These are phyloP conservation scores for Trogon melanurus DNA, from an alignment of 2,113 vertebrate species.

Conservation along the genomic window DNA sequence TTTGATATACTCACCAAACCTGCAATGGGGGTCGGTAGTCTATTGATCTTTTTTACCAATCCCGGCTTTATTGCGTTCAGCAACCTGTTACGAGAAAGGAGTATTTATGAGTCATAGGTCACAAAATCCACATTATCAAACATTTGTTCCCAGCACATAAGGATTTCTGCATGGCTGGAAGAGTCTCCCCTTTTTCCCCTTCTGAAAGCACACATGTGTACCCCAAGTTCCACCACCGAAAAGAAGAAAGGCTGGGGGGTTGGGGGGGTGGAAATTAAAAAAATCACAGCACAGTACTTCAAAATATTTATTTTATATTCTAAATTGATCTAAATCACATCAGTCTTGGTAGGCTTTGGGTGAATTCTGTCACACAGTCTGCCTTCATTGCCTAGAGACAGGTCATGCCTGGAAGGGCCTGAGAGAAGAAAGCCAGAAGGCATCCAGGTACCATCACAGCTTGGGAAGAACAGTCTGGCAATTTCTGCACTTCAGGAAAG, in stretches of 20 bases:
- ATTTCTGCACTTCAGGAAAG: neutral
- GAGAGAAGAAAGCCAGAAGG: neutral
- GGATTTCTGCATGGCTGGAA: neutral
- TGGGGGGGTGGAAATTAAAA: neutral
- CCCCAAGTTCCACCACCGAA: neutral
- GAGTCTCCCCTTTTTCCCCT: neutral
- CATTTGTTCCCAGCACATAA: neutral
- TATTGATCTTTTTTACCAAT: constrained; percentile 95
- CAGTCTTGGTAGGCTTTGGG: neutral
- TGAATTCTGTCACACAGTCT: neutral
- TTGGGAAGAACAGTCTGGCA: neutral
- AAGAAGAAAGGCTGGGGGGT: neutral
- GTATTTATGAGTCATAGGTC: neutral
- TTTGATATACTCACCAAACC: constrained; percentile 88
- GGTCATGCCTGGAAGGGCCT: neutral
- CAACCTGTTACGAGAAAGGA: constrained; percentile 83
- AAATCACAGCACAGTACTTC: neutral
- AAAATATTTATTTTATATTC: neutral
- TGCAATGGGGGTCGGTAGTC: constrained; percentile 92
- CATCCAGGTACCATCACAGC: accelerated
- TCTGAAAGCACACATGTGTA: neutral
- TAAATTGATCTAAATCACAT: neutral
- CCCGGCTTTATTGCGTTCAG: constrained; percentile 94
- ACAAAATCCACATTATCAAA: constrained; percentile 23
- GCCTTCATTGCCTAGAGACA: neutral